A percentile compares a stretch with the other conserved stretches of the same genome.
These are phyloP conservation scores for Merops nubicus DNA, from an alignment of 2,113 vertebrate genomes.

Conservation along the genomic window DNA sequence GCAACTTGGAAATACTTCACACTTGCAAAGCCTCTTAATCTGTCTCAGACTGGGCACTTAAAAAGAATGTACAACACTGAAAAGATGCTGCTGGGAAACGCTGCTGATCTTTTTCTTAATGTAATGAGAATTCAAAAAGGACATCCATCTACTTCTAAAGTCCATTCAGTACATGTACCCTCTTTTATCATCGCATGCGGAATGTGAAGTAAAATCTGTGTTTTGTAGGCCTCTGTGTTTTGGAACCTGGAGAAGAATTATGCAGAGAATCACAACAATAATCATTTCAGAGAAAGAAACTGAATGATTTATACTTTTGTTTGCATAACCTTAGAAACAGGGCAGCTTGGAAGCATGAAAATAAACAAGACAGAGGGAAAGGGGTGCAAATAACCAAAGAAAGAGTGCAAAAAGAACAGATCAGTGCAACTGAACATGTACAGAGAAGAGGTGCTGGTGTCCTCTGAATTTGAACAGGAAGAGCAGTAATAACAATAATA, in stretches of 20 bases:
- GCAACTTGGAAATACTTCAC: neutral
- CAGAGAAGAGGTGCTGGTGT: neutral
- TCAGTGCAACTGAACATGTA: neutral
- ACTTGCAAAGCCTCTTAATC: neutral
- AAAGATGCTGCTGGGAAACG: neutral
- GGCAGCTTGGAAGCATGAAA: neutral
- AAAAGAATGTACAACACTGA: neutral
- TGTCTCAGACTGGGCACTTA: neutral
- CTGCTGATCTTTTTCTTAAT: neutral
- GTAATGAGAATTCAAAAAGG: neutral
- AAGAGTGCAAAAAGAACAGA: neutral
- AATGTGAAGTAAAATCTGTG: neutral
- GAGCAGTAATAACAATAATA: neutral
- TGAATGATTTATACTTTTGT: neutral
- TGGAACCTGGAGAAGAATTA: neutral
- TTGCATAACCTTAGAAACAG: neutral
- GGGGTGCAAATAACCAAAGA: neutral
- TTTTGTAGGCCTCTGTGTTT: neutral
- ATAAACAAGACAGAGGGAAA: neutral
- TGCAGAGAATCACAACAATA: neutral
- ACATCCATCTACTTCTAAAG: neutral
- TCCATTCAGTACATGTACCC: neutral
- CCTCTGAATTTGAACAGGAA: neutral
- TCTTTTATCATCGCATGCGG: neutral
- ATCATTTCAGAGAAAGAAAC: neutral